Conservation (phyloP, 2,113 vertebrate genomes). For the Mellivora capensis region DNA sequence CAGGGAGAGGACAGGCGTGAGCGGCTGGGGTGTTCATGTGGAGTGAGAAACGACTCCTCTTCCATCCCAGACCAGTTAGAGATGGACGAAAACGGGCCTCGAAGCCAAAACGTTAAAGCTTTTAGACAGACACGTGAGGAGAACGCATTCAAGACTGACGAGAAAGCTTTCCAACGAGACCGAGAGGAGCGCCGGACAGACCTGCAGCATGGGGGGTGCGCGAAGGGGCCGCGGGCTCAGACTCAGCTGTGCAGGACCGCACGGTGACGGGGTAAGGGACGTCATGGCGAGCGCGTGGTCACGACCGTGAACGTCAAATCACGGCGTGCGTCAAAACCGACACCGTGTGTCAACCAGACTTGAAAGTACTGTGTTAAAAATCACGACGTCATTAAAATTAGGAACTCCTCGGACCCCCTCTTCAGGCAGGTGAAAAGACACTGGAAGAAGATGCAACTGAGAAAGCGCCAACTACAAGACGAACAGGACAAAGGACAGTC, state of each 20-base stretch:
- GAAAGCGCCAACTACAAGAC: neutral
- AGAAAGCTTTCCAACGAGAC: neutral
- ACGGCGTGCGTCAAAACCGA: neutral
- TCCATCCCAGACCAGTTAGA: neutral
- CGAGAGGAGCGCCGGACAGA: neutral
- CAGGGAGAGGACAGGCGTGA: neutral
- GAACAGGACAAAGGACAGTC: neutral
- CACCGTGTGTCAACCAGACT: neutral
- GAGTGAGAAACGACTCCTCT: too few relatives aligned
- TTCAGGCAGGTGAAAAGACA: neutral
- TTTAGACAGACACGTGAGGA: too few relatives aligned
- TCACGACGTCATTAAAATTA: too few relatives aligned
- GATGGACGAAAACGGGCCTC: neutral
- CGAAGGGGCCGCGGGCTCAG: neutral
- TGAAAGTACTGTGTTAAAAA: neutral
- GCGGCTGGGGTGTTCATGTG: too few relatives aligned
- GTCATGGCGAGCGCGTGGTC: neutral
- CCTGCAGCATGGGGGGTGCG: neutral
- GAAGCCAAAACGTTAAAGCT: too few relatives aligned
- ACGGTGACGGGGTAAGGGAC: too few relatives aligned
- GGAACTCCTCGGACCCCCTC: neutral
- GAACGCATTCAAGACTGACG: too few relatives aligned
- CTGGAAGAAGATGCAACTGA: neutral
- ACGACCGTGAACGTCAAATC: neutral
- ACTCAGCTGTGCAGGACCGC: neutral